These are phyloP conservation scores for Saimiri boliviensis DNA, from an alignment of 2,113 vertebrate species.

Conservation along the genomic window DNA sequence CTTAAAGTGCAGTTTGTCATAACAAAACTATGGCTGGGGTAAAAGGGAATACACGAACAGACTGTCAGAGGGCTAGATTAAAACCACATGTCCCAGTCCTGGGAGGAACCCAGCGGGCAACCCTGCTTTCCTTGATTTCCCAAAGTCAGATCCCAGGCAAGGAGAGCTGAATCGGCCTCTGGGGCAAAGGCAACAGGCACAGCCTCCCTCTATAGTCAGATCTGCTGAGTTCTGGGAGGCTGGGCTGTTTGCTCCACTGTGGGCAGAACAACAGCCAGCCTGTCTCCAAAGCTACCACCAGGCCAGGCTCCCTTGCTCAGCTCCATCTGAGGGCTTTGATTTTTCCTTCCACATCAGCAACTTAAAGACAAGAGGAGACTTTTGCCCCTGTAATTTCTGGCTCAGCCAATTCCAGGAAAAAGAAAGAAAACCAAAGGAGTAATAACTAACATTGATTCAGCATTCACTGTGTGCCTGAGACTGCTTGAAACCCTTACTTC, in stretches of 20 bases:
- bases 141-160: not conserved
- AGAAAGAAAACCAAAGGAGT: not conserved
- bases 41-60: not conserved
- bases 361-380: not conserved
- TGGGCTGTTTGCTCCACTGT: not conserved
- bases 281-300: not conserved
- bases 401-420: not conserved
- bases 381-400: slow-evolving; percentile 38
- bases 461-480: not conserved
- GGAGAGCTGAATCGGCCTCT: not conserved
- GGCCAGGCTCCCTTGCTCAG: not conserved
- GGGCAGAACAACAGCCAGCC: not conserved
- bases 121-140: not conserved
- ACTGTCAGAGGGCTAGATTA: slow-evolving; percentile 2
- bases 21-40: not conserved
- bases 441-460: not conserved
- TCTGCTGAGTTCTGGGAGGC: not conserved
- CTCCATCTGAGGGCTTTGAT: rapidly evolving
- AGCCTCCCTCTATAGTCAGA: not conserved
- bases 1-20: not conserved
- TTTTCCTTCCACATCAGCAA: slow-evolving; percentile 73
- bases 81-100: slow-evolving; percentile 24
- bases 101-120: not conserved
- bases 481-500: not conserved
- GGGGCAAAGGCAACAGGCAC: not conserved